Evolutionary conservation across 92 coral and sea anemone genomes (phyloP).

Genomic region (Nematostella vectensis): DNA sequence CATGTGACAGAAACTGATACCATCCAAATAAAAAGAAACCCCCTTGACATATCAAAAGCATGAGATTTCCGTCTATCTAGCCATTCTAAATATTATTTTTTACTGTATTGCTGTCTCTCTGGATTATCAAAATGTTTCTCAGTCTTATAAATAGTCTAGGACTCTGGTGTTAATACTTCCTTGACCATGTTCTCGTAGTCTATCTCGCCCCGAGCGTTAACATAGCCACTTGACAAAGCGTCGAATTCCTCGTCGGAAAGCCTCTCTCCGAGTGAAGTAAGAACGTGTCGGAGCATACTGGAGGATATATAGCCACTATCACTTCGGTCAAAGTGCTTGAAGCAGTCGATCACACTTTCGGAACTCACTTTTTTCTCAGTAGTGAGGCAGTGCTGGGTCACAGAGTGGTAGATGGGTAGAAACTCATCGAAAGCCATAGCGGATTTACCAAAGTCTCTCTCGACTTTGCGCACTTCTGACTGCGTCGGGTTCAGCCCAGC

Average conservation of each 20-base stretch:
- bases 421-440: conserved; percentile 77
- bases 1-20: too few species aligned
- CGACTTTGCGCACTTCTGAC: conserved; percentile 78
- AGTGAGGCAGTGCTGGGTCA: conserved; percentile 62
- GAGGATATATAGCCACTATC: conserved; percentile 71
- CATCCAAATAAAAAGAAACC: too few species aligned
- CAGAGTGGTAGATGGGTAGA: conserved; percentile 82
- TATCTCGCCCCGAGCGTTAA: conserved; percentile 73
- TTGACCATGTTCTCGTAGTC: conserved; percentile 67
- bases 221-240: conserved; percentile 60
- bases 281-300: conserved; percentile 76
- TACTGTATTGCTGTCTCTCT: too few species aligned
- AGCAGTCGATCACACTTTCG: conserved; percentile 82
- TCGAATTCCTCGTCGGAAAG: conserved; percentile 86
- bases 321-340: conserved; percentile 84
- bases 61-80: too few species aligned
- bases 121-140: too few species aligned
- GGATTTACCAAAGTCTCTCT: conserved; percentile 70
- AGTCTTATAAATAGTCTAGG: too few species aligned
- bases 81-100: too few species aligned
- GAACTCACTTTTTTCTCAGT: conserved; percentile 60
- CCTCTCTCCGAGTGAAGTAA: conserved; percentile 94
- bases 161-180: conserved; percentile 14
- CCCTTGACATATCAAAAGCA: too few species aligned
- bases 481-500: conserved; percentile 92